Base-by-base conservation (phyloP, 2,113 vertebrate species). In the Psittacula cyanocephala region DNA sequence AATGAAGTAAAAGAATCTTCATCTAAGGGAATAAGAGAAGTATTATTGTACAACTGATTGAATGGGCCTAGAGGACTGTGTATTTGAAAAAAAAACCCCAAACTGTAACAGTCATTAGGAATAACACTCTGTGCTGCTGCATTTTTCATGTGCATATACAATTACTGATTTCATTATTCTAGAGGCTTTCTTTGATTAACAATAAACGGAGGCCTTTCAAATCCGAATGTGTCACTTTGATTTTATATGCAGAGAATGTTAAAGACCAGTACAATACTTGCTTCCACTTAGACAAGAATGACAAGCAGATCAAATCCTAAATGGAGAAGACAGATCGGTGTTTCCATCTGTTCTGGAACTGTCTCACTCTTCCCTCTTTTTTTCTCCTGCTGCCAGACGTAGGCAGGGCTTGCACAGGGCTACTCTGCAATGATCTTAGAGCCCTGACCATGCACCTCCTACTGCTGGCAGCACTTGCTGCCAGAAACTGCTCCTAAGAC, bases 1-100 rank as follows among this genome's bases (percentile, higher is more conserved):
- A 98, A 99, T 98, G 97, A 98, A 98, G 97, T 95, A 94, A 97
- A 97, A 96, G 96, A 97, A 97, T 95, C 96, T 96, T 98, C 95
- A 96, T 97, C 97, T 97, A 91, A 97, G 96, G 96, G 91, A 97
- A 97, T 91, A 97, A 74, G 89, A 91, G 92, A 96, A 97, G 95
- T 97, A 97, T 98, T 97, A 98, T 98, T 98, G 97, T 97, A 65
- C 96, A 97, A 97, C 94, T 97, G 97, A 98, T 96, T 96, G 98
- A 97, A 97, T 93, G 94, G 96, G 95, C 97, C 96, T 97, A 27
- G 79, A 96, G 89, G 96, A 97, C 78, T 93, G 94, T 71, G 91
- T 86, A 92, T 92, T 89, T 95, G 84, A 69, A 96, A 96, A 93
- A 92, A 85, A 97, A 80, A 75, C 59, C 10, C 57, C n/a, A 35